Percentiles rank a stretch among this genome's conserved stretches.
These are phyloP conservation scores for Drosophila ambigua DNA, from an alignment of 1,140 invertebrate genomes.

Conservation along the genomic window DNA sequence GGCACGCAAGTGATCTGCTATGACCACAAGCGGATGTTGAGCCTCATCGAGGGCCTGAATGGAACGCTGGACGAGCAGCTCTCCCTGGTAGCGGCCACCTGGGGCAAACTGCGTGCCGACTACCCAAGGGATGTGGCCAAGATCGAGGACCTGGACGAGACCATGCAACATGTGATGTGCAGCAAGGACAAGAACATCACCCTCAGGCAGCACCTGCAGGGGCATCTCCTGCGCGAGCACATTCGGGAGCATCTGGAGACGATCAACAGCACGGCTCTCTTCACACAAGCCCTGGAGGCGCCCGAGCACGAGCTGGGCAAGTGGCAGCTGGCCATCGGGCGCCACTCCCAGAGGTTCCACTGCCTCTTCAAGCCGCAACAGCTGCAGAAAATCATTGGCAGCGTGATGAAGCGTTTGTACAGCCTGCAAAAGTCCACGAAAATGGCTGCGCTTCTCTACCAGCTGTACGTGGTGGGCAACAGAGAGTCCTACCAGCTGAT, in stretches of 20 bases:
- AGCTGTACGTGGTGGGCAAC: conserved; percentile 24
- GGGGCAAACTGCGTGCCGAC: conserved; percentile 43
- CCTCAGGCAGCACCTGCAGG: conserved; percentile 17
- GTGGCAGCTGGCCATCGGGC: conserved; percentile 31
- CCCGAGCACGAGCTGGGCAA: conserved; percentile 42
- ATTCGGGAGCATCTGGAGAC: conserved; percentile 37
- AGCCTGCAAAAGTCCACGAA: not conserved
- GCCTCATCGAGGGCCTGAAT: conserved; percentile 24
- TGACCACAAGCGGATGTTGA: conserved; percentile 37
- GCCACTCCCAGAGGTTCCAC: conserved; percentile 25
- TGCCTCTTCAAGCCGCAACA: conserved; percentile 24
- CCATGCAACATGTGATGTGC: conserved; percentile 27
- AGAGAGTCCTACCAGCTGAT: conserved; percentile 32
- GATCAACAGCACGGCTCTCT: conserved; percentile 27
- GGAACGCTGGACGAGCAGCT: conserved; percentile 35
- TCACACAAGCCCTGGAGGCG: conserved; percentile 19
- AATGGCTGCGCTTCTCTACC: conserved; percentile 17
- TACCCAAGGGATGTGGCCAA: conserved; percentile 30
- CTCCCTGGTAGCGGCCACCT: conserved; percentile 21
- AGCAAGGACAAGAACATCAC: conserved; percentile 13
- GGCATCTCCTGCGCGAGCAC: conserved; percentile 31
- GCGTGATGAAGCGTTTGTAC: conserved; percentile 15
- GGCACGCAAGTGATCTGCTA: conserved; percentile 43
- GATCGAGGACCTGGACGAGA: conserved; percentile 25
- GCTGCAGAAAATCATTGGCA: conserved; percentile 8